Base-by-base conservation (phyloP, 2,888 invertebrate species). In the Phrixothrix hirtus region DNA sequence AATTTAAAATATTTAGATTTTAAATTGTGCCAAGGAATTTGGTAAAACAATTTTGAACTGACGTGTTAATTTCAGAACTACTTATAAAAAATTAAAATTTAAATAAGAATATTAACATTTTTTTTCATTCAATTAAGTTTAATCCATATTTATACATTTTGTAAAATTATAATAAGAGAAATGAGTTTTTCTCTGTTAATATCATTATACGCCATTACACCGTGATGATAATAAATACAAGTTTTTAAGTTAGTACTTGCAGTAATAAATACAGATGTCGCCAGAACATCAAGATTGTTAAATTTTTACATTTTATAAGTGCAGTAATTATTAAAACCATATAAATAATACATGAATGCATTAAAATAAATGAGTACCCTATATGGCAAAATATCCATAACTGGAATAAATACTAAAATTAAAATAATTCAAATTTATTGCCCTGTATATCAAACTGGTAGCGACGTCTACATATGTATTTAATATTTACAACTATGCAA, bases 361-460 rank as follows among this genome's bases (percentile, higher is more conserved):
- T 64, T 66, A 68, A 60, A 59, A 62, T 60, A 61, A 64, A 60
- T 56, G 58, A 64, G 62, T 57, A 44, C 66, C 66, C 53, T 67
- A 67, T 67, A 64, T 55, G 64, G 65, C 17, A 63, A 64, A 62
- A 66, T 56, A 61, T 58, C 61, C 60, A 61, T 69, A 68, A 69
- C 65, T 67, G 69, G 67, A 61, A 65, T 67, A 67, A 67, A 68
- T 68, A 65, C 56, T 60, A 60, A 65, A 69, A 67, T 65, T 63
- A 66, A 68, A 68, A 68, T 68, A 68, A 64, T 65, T 67, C 60
- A 63, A 65, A 68, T 69, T 68, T 69, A 69, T 70, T 60, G 61
- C 61, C 51, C 60, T 61, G 59, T 67, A 63, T 63, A 60, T 67
- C 65, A 68, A 62, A 60, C 63, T 61, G 61, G 67, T 66, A 67